These are phyloP conservation scores for Phasia obesa DNA, from an alignment of 2,888 invertebrate species.

Conservation along the genomic window DNA sequence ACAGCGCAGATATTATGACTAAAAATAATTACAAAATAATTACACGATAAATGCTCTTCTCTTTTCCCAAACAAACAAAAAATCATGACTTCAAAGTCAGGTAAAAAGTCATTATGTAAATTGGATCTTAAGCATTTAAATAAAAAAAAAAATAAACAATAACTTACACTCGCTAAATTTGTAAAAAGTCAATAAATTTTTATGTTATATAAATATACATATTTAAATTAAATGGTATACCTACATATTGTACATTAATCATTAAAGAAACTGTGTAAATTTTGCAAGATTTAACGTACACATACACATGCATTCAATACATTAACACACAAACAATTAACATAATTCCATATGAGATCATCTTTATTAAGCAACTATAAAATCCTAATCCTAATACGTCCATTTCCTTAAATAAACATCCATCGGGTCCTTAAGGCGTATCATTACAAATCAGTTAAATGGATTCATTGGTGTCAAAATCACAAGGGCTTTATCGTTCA, in stretches of 20 bases:
- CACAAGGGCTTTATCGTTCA: conserved; percentile 4
- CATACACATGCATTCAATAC: conserved; percentile 21
- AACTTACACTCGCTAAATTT: conserved; percentile 25
- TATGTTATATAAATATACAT: conserved; percentile 23
- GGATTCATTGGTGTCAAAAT: conserved; percentile 26
- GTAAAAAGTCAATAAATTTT: conserved; percentile 60
- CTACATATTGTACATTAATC: conserved; percentile 7
- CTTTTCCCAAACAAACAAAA: too few species aligned
- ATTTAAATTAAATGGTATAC: conserved; percentile 1
- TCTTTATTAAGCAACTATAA: not conserved
- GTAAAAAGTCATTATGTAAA: too few species aligned
- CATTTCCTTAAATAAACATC: not conserved
- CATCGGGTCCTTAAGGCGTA: conserved; percentile 20
- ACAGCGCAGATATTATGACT: too few species aligned
- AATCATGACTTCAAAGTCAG: too few species aligned
- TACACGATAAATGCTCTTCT: too few species aligned
- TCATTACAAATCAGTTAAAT: conserved; percentile 28
- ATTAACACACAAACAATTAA: conserved; percentile 3
- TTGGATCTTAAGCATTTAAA: conserved; percentile 62
- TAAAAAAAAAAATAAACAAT: conserved; percentile 4
- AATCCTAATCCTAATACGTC: conserved; percentile 14
- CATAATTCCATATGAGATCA: conserved; percentile 1
- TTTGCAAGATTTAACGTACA: conserved; percentile 55
- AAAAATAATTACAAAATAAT: too few species aligned
- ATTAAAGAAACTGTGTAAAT: conserved; percentile 53